phyloP scores from a whole-genome alignment of 2,797 vertebrate species.

The Myotis findleyi region DNA sequence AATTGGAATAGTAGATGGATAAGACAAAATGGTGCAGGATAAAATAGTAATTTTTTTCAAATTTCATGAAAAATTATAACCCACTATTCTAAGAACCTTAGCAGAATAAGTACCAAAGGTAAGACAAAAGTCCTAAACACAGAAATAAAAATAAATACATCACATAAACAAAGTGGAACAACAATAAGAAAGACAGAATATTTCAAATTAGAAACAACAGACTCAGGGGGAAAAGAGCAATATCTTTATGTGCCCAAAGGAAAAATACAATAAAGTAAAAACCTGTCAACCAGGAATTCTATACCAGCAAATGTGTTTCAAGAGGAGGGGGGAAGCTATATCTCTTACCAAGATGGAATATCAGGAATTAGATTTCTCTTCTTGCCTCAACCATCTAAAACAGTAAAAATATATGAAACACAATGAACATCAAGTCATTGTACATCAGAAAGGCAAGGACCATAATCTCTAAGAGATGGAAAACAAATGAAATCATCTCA shows the following conservation, averaged over 20 bases:
- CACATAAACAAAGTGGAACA: neutral
- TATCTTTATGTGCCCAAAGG: neutral
- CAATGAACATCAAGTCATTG: too few relatives aligned
- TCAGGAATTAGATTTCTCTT: too few relatives aligned
- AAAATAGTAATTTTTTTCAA: neutral
- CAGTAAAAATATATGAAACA: too few relatives aligned
- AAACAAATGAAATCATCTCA: too few relatives aligned
- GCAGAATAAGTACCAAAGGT: neutral
- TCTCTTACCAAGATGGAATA: too few relatives aligned
- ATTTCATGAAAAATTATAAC: neutral
- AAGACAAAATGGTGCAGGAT: neutral
- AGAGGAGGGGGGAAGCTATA: too few relatives aligned
- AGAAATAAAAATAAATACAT: neutral
- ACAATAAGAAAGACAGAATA: neutral
- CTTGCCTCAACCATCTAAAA: too few relatives aligned
- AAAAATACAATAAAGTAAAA: too few relatives aligned
- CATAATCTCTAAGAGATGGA: too few relatives aligned
- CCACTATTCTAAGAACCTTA: neutral
- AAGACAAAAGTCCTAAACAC: neutral
- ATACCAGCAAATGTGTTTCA: too few relatives aligned
- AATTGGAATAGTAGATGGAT: neutral
- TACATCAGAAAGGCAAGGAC: too few relatives aligned
- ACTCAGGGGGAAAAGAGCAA: neutral
- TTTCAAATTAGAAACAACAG: neutral
- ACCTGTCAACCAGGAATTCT: too few relatives aligned